Conservation (phyloP, 2,797 vertebrate genomes). For the Cyprinella venusta region DNA sequence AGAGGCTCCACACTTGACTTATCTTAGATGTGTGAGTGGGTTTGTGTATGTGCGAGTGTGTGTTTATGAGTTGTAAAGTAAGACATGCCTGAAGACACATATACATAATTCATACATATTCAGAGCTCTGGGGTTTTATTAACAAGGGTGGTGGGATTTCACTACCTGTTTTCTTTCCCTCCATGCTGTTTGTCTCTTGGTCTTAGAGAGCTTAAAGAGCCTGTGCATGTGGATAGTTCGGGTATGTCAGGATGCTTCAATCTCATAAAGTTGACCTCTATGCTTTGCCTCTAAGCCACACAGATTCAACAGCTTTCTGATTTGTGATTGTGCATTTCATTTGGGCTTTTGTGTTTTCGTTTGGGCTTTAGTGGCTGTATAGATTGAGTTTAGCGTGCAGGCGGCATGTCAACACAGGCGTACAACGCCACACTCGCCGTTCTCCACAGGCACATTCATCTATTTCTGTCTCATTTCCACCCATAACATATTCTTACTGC, state of each 20-base stretch:
- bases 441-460: constrained; percentile 23
- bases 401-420: constrained; percentile 7
- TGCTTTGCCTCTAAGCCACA: constrained; percentile 38
- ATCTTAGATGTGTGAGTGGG: constrained; percentile 37
- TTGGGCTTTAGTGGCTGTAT: constrained; percentile 2
- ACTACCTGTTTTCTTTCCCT: neutral
- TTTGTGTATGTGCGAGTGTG: constrained; percentile 26
- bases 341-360: constrained; percentile 28
- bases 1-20: constrained; percentile 47
- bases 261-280: constrained; percentile 35
- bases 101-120: constrained; percentile 58
- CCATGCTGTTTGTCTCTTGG: constrained; percentile 26
- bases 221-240: constrained; percentile 15
- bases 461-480: constrained; percentile 34
- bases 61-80: constrained; percentile 46
- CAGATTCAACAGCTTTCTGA: constrained; percentile 30
- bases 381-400: constrained; percentile 9
- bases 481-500: constrained; percentile 30
- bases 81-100: constrained; percentile 50
- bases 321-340: constrained; percentile 41
- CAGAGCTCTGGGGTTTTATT: constrained; percentile 51
- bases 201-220: constrained; percentile 26
- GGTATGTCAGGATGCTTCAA: constrained; percentile 13
- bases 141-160: constrained; percentile 53
- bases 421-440: neutral